Conservation (phyloP, 2,888 invertebrate species). For the Ornithoptera priamus region DNA sequence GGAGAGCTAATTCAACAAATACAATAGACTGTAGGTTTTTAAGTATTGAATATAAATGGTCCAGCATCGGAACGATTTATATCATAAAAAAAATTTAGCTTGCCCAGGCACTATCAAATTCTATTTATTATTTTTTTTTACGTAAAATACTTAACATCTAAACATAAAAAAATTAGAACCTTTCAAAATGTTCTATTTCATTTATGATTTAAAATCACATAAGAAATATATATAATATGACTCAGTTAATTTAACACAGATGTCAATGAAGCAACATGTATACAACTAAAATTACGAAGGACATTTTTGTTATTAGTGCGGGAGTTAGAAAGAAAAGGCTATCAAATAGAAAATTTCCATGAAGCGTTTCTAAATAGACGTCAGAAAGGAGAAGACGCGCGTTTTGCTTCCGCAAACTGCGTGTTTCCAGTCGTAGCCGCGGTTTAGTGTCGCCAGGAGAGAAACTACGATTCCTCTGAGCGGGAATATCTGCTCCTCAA, state of each 20-base stretch:
- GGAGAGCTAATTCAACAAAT: too few species aligned
- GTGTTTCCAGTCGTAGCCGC: slow-evolving; percentile 56
- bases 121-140: too few species aligned
- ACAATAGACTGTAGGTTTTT: too few species aligned
- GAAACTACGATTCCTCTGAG: slow-evolving; percentile 76
- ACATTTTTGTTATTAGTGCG: slow-evolving; percentile 3
- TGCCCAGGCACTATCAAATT: too few species aligned
- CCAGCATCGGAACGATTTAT: too few species aligned
- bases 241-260: not conserved
- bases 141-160: too few species aligned
- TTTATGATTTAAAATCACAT: too few species aligned
- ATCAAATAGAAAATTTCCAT: slow-evolving; percentile 18
- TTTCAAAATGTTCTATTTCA: too few species aligned
- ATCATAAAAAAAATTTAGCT: too few species aligned
- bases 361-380: slow-evolving; percentile 8
- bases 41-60: too few species aligned
- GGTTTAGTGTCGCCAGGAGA: slow-evolving; percentile 73
- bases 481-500: slow-evolving; percentile 75
- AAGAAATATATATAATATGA: too few species aligned
- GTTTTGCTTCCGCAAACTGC: slow-evolving; percentile 58
- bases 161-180: too few species aligned
- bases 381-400: slow-evolving; percentile 31
- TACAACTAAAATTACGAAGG: slow-evolving; percentile 1
- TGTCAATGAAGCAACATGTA: not conserved
- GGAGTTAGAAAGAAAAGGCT: slow-evolving; percentile 14